Conservation (phyloP, 2,888 invertebrate species). For the Cryptocheilus praepositus region DNA sequence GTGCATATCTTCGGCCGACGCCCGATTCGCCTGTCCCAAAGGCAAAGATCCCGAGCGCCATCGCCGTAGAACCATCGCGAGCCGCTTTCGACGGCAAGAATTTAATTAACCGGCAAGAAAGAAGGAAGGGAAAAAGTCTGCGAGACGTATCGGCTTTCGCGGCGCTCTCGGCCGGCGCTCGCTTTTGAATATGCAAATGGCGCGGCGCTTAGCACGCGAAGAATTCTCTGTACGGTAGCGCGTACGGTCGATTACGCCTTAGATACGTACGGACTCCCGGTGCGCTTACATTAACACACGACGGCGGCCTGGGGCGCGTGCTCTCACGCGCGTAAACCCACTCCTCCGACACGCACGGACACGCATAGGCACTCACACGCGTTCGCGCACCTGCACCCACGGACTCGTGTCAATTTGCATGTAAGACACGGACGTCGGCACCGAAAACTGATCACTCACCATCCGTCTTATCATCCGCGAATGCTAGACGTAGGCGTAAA, state of each 20-base stretch:
- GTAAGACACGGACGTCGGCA: no score
- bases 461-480: no score
- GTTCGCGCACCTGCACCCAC: neutral
- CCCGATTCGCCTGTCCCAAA: no score
- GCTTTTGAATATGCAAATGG: constrained; percentile 53
- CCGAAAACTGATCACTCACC: no score
- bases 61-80: neutral
- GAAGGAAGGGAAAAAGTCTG: constrained; percentile 17
- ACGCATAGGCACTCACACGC: neutral
- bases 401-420: no score
- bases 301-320: constrained; percentile 1
- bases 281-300: constrained; percentile 4
- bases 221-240: constrained; percentile 36
- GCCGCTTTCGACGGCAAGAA: neutral
- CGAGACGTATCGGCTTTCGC: constrained; percentile 37
- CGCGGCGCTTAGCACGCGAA: constrained; percentile 46
- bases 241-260: constrained; percentile 17
- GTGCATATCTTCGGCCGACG: no score
- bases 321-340: neutral
- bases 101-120: neutral
- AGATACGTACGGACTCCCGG: constrained; percentile 4
- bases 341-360: neutral
- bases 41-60: neutral
- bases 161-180: constrained; percentile 32
- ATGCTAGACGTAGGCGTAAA: no score